Base-by-base conservation (phyloP, 2,797 vertebrate species). In the Martes flavigula region DNA sequence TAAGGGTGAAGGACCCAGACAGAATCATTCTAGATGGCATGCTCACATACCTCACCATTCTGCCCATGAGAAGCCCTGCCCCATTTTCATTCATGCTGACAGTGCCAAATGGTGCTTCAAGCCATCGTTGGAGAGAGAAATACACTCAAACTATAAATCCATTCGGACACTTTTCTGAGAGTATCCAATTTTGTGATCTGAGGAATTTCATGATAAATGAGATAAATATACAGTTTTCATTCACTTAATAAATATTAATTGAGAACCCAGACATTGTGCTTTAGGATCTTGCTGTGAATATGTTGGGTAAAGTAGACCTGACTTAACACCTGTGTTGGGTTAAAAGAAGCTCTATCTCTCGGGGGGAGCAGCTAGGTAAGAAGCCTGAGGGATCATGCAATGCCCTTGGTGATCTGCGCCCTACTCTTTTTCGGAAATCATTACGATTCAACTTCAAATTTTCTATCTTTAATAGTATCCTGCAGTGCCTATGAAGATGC, bases 11-110 rank as follows among this genome's bases (percentile, higher is more conserved):
- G 18, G 64, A 51, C 3, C 18, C 30, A 38, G 23, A 7, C 13
- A n/a, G 32, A 7, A 4, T 30, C 2, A 0, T 17, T 13, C 73
- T 21, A 11, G 14, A 7, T 2, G 32, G 12, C 1, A 0, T 25
- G 60, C 9, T 5, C 15, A 14, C 1, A 4, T 10, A 18, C 56
- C 43, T 25, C 27, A 25, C 6, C 27, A 0, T 2, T 30, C 32
- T 12, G 9, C 30, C 18, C 2, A 0, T 7, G 62, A 87, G 82
- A 75, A 60, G 30, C 12, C n/a, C 56, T 23, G 5, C 38, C 18
- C 32, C 1, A 32, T 30, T 79, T 32, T 68, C 32, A 11, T 20
- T 51, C 40, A 1, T 7, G 51, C 62, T 27, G 17, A 48, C 0
- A 2, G 23, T 3, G 18, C 43, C 62, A 56, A 95, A 32, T 13